A percentile compares a stretch with the other conserved stretches of the same genome.
Evolutionary conservation across 2,888 invertebrate genomes (phyloP).

Genomic region (Thysanoteuthis rhombus): DNA sequence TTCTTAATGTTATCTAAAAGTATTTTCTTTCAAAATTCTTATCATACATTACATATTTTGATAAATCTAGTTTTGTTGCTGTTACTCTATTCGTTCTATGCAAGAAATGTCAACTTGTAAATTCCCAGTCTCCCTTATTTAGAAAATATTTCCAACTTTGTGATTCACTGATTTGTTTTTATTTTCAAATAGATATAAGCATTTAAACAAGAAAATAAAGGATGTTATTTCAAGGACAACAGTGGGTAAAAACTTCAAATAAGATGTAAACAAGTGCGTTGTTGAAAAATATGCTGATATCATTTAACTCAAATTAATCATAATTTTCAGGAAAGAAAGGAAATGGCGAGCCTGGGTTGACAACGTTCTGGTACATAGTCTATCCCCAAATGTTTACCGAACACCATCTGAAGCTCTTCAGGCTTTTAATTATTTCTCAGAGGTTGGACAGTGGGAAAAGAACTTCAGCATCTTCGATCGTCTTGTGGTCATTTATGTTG

Average conservation of each 20-base stretch:
- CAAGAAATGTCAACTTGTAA: too few species aligned
- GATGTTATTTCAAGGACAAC: too few species aligned
- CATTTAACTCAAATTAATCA: not conserved
- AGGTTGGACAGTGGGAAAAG: slow-evolving; percentile 90
- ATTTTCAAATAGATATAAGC: too few species aligned
- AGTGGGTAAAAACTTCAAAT: not conserved
- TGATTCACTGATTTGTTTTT: too few species aligned
- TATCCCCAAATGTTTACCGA: slow-evolving; percentile 97
- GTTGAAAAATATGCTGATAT: not conserved
- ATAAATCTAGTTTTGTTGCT: too few species aligned
- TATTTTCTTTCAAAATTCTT: too few species aligned
- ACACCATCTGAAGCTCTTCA: slow-evolving; percentile 84
- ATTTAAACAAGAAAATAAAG: too few species aligned
- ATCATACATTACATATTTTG: too few species aligned
- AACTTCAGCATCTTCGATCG: slow-evolving; percentile 89
- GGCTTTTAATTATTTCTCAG: slow-evolving; percentile 93
- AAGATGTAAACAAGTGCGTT: not conserved
- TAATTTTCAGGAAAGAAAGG: slow-evolving; percentile 81
- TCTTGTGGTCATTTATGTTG: slow-evolving; percentile 86
- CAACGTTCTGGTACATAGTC: slow-evolving; percentile 85
- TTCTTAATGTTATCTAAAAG: too few species aligned
- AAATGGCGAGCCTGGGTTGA: slow-evolving; percentile 98
- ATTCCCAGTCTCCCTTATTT: too few species aligned
- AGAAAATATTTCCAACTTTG: too few species aligned
- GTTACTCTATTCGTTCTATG: too few species aligned